Percentiles rank a stretch among this genome's conserved stretches.
phyloP scores from a whole-genome alignment of 2,797 vertebrate genomes.

The Poecilia wingei region DNA sequence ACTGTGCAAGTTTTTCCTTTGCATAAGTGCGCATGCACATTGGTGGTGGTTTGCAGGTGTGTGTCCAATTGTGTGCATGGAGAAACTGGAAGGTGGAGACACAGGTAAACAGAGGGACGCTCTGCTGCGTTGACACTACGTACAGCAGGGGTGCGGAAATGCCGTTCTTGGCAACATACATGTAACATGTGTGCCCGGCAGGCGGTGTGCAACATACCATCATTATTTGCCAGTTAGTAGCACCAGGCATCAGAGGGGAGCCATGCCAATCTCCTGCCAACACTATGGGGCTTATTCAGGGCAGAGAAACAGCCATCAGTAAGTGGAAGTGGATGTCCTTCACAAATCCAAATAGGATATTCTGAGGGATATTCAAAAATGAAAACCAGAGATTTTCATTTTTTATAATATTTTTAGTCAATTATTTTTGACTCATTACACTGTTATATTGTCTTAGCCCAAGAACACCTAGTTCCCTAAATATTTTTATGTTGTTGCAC shows the following conservation, averaged over 20 bases:
- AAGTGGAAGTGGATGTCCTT: constrained; percentile 52
- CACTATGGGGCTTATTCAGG: constrained; percentile 55
- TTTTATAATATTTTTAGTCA: neutral
- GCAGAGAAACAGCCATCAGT: constrained; percentile 36
- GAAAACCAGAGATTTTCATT: constrained; percentile 9
- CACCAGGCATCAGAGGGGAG: constrained; percentile 68
- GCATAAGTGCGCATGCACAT: constrained; percentile 8
- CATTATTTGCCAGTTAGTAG: constrained; percentile 71
- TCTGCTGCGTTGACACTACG: constrained; percentile 67
- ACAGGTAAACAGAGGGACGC: constrained; percentile 75
- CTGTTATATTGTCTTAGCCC: neutral
- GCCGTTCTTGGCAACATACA: constrained; percentile 74
- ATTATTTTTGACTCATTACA: neutral
- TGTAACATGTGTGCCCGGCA: constrained; percentile 80
- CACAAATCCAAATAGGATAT: constrained; percentile 25
- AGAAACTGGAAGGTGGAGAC: constrained; percentile 27
- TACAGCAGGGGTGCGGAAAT: constrained; percentile 81
- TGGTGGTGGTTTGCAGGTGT: constrained; percentile 41
- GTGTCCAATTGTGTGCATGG: constrained; percentile 26
- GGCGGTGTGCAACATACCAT: constrained; percentile 67
- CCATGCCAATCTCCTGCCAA: constrained; percentile 69
- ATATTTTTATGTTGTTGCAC: neutral
- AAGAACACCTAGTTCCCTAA: neutral
- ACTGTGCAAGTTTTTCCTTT: constrained; percentile 19
- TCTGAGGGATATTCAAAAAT: constrained; percentile 16